phyloP scores from a whole-genome alignment of 2,797 vertebrate species.

The Echiichthys vipera region DNA sequence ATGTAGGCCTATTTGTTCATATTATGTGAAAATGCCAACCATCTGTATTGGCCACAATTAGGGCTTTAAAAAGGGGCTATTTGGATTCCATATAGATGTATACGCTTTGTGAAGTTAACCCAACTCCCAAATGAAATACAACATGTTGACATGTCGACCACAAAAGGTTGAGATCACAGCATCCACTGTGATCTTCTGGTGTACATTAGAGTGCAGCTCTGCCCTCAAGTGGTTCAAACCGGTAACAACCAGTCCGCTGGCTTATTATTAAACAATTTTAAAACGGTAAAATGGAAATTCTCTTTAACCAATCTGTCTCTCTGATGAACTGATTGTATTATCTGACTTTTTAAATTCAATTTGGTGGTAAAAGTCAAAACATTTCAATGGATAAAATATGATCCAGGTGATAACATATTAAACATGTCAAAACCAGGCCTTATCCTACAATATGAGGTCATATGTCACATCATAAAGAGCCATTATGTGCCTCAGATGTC shows the following conservation, averaged over 20 bases:
- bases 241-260: not conserved
- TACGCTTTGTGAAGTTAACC: not conserved
- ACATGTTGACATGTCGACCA: not conserved
- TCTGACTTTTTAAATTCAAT: not conserved
- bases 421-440: not conserved
- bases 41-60: not conserved
- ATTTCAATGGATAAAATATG: not conserved
- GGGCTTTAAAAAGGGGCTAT: not conserved
- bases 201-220: constrained; percentile 58
- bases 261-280: not conserved
- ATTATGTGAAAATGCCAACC: no score
- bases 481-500: not conserved
- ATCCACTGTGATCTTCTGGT: not conserved
- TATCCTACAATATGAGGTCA: not conserved
- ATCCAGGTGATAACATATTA: not conserved
- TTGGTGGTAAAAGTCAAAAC: not conserved
- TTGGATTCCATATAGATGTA: not conserved
- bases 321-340: not conserved
- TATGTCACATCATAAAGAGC: not conserved
- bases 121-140: not conserved
- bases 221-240: constrained; percentile 70
- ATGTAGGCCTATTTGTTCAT: no score
- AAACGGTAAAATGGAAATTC: not conserved
- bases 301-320: not conserved
- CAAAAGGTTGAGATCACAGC: not conserved